Evolutionary conservation across 2,888 invertebrate genomes (phyloP).

Genomic region (Empis stercorea): DNA sequence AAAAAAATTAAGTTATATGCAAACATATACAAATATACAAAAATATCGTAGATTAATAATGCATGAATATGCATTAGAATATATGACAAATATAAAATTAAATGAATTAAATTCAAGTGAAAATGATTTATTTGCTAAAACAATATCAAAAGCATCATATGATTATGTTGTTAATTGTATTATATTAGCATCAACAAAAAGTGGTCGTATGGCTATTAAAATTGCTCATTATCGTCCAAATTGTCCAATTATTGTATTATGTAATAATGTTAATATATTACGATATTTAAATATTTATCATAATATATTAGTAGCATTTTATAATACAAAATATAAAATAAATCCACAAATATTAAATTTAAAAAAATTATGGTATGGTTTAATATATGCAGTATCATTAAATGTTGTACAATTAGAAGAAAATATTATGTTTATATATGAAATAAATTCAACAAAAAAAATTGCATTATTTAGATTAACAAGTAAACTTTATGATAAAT

Average conservation of each 20-base stretch:
- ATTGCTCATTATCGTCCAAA: constrained; percentile 28
- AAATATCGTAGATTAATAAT: not conserved
- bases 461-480: not conserved
- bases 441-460: not conserved
- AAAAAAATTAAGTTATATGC: too few species aligned
- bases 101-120: constrained; percentile 17
- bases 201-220: constrained; percentile 26
- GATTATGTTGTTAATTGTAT: constrained; percentile 24
- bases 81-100: not conserved
- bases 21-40: not conserved
- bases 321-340: not conserved
- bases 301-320: not conserved
- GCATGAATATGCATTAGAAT: not conserved
- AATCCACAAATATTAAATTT: not conserved
- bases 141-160: constrained; percentile 21
- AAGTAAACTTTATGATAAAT: not conserved
- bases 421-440: not conserved
- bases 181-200: constrained; percentile 22
- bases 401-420: not conserved
- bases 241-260: constrained; percentile 24
- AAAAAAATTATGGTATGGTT: not conserved
- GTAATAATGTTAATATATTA: constrained; percentile 12
- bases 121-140: constrained; percentile 23
- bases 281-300: not conserved
- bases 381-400: not conserved